Conservation (phyloP, 2,797 vertebrate genomes). For the Scyliorhinus canicula region DNA sequence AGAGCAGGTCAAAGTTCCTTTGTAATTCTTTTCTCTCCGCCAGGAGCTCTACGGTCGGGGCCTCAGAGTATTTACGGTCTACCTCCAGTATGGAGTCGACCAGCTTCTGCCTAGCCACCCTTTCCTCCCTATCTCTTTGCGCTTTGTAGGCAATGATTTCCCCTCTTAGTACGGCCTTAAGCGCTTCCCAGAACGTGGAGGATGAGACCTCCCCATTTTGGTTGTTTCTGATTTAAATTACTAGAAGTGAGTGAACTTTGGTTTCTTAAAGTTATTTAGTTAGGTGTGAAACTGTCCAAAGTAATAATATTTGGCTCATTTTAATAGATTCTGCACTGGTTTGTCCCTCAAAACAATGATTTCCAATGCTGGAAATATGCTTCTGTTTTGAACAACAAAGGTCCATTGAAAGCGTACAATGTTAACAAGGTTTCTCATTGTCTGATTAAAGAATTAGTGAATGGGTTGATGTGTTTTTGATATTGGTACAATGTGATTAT, state of each 20-base stretch:
- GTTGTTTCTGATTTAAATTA: neutral
- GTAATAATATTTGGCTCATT: neutral
- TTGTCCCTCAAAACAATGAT: neutral
- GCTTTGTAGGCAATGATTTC: too few species aligned
- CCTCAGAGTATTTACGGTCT: too few species aligned
- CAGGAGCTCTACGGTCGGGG: too few species aligned
- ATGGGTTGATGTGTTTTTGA: neutral
- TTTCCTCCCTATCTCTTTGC: too few species aligned
- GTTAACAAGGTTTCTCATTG: neutral
- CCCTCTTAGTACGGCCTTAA: too few species aligned
- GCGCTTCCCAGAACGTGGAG: too few species aligned
- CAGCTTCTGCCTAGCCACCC: too few species aligned
- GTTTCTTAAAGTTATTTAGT: neutral
- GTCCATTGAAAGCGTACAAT: neutral
- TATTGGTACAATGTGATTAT: neutral
- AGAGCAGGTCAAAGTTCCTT: too few species aligned
- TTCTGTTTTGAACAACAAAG: neutral
- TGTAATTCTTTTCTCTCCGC: too few species aligned
- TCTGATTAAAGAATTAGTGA: neutral
- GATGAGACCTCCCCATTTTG: too few species aligned
- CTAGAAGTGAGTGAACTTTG: neutral
- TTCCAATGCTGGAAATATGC: neutral
- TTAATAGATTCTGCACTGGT: neutral
- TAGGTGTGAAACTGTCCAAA: neutral
- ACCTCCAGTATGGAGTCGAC: too few species aligned